Base-by-base conservation (phyloP, 2,113 vertebrate genomes). In the Peucedramus taeniatus region DNA sequence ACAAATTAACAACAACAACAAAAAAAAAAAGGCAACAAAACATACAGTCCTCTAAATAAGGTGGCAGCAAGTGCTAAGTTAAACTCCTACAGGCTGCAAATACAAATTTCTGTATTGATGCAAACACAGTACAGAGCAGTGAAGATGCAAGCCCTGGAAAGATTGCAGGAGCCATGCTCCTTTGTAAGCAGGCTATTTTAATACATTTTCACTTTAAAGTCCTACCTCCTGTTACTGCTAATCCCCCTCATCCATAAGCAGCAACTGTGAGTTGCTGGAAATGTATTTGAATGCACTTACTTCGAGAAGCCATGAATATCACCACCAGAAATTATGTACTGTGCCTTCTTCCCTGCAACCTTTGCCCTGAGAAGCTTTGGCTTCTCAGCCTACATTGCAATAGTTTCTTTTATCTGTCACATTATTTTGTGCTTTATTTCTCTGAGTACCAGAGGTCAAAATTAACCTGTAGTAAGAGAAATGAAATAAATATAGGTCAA, bases 371-470 rank as follows among this genome's bases (percentile, higher is more conserved):
- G 51, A 8, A 94, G 45, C 76, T 66, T 68, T 93, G 70, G 37
- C 76, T 96, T 95, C 88, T 75, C 75, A 64, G 93, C 90, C 94
- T 66, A 64, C 0, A 3, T 33, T 70, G 81, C 28, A 84, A 69
- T 37, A 61, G 81, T 88, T 94, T 78, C 87, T 88, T 89, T 94
- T 91, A 65, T 50, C 14, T 92, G 69, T 60, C 18, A 63, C 30
- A 77, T 88, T 93, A 78, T 78, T 89, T 94, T 75, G 57, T 19
- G 81, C 47, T 94, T 95, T 89, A 83, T 91, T 90, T 86, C 68
- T 87, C 77, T n/a, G 80, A 90, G 66, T 87, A 87, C 83, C 83
- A 89, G 88, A 94, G 96, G 92, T 94, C 89, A 78, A 94, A 94
- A 90, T 92, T 90, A 94, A 96, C 76, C 83, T 92, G 86, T 90